Evolutionary conservation across 2,797 vertebrate species (phyloP), one percentile per base, ranked within the genome.

Genomic region (Tragelaphus oryx): DNA sequence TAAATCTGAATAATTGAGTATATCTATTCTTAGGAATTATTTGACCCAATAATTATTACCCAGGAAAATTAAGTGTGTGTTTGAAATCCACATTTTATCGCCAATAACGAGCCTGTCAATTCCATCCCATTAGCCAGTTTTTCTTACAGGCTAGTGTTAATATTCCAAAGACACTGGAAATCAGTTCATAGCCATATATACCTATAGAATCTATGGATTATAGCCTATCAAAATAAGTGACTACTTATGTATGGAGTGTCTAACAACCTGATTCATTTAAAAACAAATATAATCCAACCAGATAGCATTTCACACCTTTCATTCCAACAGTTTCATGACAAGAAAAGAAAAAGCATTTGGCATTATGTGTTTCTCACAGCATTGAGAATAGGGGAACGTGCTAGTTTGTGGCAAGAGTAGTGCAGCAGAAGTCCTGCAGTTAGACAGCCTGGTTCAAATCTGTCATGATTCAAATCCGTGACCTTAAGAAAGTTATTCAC

Each of bases 11-110:
- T 96, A 98, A 98, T 97, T 95, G 93, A 97, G 14, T 79, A 78
- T 97, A 97, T 95, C 96, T 97, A 96, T 97, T 98, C 97, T 98
- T 97, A 95, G 97, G 52, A 91, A 96, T 94, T 94, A 96, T 97
- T 96, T 96, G 95, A 97, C 95, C 97, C 82, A 96, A 84, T 96
- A 97, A 97, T 98, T 97, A 96, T 96, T 96, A 97, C 93, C 71
- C 89, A 97, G 89, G 95, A 97, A 96, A 97, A 84, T 92, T 84
- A 95, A 88, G 84, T 68, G 13, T 94, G 87, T 95, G 71, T 92
- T 93, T 93, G 88, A 95, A 96, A 94, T 93, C 50, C n/a, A 94
- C n/a, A 79, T 94, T 95, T 96, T 93, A 82, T 95, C 60, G 41
- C 46, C 50, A 80, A 57, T 55, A 81, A 98, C 60, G 26, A 95